These are phyloP conservation scores for Agonum fuliginosum DNA, from an alignment of 2,888 invertebrate genomes.

Conservation along the genomic window DNA sequence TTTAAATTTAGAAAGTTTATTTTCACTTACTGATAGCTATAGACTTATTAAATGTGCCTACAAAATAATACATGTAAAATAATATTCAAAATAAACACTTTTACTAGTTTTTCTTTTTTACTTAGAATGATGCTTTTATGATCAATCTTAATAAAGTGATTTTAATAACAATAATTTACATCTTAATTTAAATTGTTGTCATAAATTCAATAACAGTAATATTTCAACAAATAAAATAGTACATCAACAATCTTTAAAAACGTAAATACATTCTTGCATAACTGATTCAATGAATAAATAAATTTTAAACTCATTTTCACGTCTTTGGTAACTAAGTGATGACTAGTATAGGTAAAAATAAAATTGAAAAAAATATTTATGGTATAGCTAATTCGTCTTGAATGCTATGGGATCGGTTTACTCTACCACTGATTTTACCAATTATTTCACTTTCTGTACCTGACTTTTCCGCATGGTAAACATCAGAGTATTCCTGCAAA, in stretches of 20 bases:
- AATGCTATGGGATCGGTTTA: constrained; percentile 87
- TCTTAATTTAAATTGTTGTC: constrained; percentile 35
- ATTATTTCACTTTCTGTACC: constrained; percentile 78
- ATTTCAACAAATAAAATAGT: constrained; percentile 1
- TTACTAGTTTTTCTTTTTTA: constrained; percentile 28
- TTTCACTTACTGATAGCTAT: background rate
- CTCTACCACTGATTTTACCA: constrained; percentile 74
- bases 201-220: constrained; percentile 26
- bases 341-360: constrained; percentile 50
- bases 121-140: background rate
- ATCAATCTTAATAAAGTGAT: constrained; percentile 27
- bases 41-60: constrained; percentile 1
- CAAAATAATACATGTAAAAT: constrained; percentile 8
- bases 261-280: constrained; percentile 15
- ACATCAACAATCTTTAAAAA: constrained; percentile 42
- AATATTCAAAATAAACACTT: constrained; percentile 33
- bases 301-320: constrained; percentile 1
- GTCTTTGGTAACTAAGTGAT: constrained; percentile 25
- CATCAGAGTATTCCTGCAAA: constrained; percentile 83
- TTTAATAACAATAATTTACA: constrained; percentile 46
- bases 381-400: constrained; percentile 83
- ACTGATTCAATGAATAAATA: constrained; percentile 11
- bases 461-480: constrained; percentile 84
- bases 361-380: constrained; percentile 61
- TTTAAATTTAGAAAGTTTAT: constrained; percentile 15